Base-by-base conservation (phyloP, 2,113 vertebrate genomes). In the Scopus umbretta region DNA sequence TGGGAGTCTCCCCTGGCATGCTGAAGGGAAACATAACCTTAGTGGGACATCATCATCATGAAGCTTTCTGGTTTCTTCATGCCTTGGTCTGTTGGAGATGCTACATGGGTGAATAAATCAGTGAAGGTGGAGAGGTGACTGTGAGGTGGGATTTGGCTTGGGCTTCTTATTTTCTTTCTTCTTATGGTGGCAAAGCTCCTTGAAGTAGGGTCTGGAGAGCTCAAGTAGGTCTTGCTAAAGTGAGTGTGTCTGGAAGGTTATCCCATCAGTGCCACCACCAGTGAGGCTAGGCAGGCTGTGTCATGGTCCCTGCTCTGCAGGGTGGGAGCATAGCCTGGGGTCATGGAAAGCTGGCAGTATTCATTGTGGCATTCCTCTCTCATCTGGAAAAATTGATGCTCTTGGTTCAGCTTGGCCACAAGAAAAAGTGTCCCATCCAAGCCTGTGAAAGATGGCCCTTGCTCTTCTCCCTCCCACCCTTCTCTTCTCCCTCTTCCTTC, bases 371-470 rank as follows among this genome's bases (percentile, higher is more conserved):
- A 38, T 71, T 84, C 18, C 26, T n/a, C 62, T 52, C 42, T 6
- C 42, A 36, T 22, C 43, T 81, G 29, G 62, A 50, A 83, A 73
- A 91, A 80, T 0, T 27, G 32, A 63, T 72, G 40, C 6, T 67
- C 29, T 82, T 62, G 4, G 38, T 43, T 90, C 78, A 74, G 38
- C 34, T 73, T 68, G 25, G 7, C 34, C 29, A 26, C 8, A 4
- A 68, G 36, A 23, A 50, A 27, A 63, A 30, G 42, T 38, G 26
- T 68, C 19, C 30, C 42, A 21, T 17, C 50, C 1, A 0, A 22
- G 42, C 3, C 30, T 27, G 8, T 19, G 53, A 43, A 5, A 40
- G 63, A 30, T 3, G 7, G 0, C 8, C 16, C 36, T 76, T 0
- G 0, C 6, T 65, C 25, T 84, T 66, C 36, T 72, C 40, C 63